Evolutionary conservation across 2,888 invertebrate genomes (phyloP).

Genomic region (Ornithoptera alexandrae): DNA sequence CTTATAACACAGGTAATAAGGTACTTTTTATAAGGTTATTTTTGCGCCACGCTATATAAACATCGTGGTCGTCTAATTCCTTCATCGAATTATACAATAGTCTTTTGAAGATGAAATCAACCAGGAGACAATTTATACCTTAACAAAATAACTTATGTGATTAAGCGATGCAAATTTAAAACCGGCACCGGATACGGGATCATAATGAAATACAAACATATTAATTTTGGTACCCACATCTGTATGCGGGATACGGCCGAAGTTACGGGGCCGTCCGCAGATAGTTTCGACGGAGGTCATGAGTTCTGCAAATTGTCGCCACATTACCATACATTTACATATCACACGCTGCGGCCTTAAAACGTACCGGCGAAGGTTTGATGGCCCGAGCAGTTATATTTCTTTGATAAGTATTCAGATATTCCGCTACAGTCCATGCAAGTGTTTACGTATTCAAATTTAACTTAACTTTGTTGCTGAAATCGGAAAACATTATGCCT

Average conservation of each 20-base stretch:
- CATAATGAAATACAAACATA: constrained; percentile 70
- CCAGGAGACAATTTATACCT: not conserved
- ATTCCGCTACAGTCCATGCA: constrained; percentile 29
- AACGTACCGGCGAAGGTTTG: constrained; percentile 26
- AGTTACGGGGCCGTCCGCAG: constrained; percentile 52
- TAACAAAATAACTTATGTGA: constrained; percentile 15
- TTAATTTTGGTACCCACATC: constrained; percentile 72
- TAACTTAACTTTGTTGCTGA: not conserved
- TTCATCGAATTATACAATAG: not conserved
- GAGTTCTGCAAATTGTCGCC: constrained; percentile 53
- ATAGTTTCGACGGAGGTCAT: constrained; percentile 55
- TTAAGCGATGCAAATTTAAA: constrained; percentile 24
- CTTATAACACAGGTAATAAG: too few species aligned
- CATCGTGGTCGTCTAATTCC: too few species aligned
- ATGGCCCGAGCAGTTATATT: constrained; percentile 15
- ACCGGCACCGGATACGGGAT: constrained; percentile 27
- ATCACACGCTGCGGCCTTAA: constrained; percentile 46
- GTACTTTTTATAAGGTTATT: too few species aligned
- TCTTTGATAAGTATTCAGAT: constrained; percentile 30
- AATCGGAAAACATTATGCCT: too few species aligned
- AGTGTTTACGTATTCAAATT: constrained; percentile 7
- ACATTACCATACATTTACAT: constrained; percentile 62
- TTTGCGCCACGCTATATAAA: too few species aligned
- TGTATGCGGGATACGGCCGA: constrained; percentile 57
- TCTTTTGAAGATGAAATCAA: not conserved